These are phyloP conservation scores for Dicerorhinus sumatrensis DNA, from an alignment of 2,113 vertebrate species.

Conservation along the genomic window DNA sequence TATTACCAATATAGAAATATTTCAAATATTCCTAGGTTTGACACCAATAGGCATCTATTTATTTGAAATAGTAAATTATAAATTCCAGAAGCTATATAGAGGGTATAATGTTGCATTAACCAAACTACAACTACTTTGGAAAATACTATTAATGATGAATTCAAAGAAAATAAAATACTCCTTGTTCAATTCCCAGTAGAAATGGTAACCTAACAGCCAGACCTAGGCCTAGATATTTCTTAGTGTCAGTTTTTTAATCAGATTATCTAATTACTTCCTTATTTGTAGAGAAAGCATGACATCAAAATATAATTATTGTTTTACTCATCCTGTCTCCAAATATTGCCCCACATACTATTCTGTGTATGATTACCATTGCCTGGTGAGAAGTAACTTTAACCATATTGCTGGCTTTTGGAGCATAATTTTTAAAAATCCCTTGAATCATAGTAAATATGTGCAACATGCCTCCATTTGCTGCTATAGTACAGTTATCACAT, in stretches of 20 bases:
- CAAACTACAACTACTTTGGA: not conserved
- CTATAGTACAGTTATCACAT: not conserved
- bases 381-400: not conserved
- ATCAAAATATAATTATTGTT: not conserved
- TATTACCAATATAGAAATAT: constrained; percentile 9
- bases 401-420: not conserved
- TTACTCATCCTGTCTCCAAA: not conserved
- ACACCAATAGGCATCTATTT: not conserved
- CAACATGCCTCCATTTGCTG: not conserved
- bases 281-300: not conserved
- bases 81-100: not conserved
- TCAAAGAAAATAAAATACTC: not conserved
- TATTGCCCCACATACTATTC: not conserved
- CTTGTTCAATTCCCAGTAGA: not conserved
- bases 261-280: not conserved
- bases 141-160: constrained; percentile 6
- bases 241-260: not conserved
- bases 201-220: not conserved
- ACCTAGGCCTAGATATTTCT: not conserved
- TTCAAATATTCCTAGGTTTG: not conserved
- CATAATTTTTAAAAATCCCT: not conserved
- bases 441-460: not conserved
- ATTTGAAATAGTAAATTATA: not conserved
- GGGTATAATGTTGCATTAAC: not conserved
- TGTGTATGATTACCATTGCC: not conserved